Evolutionary conservation across 2,797 vertebrate species (phyloP).

Genomic region (Microctenopoma steveboyesi): DNA sequence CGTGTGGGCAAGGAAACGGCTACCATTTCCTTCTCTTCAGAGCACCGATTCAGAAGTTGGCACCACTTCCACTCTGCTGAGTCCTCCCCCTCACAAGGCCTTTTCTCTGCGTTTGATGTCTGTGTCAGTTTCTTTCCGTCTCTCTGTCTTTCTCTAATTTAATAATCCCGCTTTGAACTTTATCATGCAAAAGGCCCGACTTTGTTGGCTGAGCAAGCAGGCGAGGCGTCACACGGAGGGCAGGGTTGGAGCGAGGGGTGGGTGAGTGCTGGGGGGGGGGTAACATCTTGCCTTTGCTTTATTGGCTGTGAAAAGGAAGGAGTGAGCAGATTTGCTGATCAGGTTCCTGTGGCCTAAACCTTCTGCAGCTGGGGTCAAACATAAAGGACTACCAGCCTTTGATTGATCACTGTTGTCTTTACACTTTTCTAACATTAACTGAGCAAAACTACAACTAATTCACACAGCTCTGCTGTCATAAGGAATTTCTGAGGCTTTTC

Average conservation of each 20-base stretch:
- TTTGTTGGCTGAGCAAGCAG: slow-evolving; percentile 66
- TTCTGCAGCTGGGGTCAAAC: slow-evolving; percentile 30
- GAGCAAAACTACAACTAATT: not conserved
- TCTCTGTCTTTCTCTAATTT: slow-evolving; percentile 79
- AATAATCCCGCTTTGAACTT: slow-evolving; percentile 82
- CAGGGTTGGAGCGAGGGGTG: not conserved
- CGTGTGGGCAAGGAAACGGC: slow-evolving; percentile 57
- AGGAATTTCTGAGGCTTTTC: not conserved
- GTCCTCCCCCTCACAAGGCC: slow-evolving; percentile 71
- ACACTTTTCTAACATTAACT: not conserved
- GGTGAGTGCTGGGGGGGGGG: not conserved
- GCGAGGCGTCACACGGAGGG: slow-evolving; percentile 39
- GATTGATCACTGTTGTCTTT: slow-evolving; percentile 6
- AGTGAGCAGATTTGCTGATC: slow-evolving; percentile 13
- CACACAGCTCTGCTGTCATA: not conserved
- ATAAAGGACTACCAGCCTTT: slow-evolving; percentile 4
- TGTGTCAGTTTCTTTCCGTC: slow-evolving; percentile 77
- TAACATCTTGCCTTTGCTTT: slow-evolving; percentile 39
- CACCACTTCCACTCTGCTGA: slow-evolving; percentile 65
- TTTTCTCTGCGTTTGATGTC: slow-evolving; percentile 77
- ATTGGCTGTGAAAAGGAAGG: slow-evolving; percentile 29
- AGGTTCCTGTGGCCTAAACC: slow-evolving; percentile 21
- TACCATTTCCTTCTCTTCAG: slow-evolving; percentile 65
- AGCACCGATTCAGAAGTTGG: slow-evolving; percentile 74
- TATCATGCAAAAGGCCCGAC: slow-evolving; percentile 65